Conservation (phyloP, 2,797 vertebrate genomes). For the Lophius americanus region DNA sequence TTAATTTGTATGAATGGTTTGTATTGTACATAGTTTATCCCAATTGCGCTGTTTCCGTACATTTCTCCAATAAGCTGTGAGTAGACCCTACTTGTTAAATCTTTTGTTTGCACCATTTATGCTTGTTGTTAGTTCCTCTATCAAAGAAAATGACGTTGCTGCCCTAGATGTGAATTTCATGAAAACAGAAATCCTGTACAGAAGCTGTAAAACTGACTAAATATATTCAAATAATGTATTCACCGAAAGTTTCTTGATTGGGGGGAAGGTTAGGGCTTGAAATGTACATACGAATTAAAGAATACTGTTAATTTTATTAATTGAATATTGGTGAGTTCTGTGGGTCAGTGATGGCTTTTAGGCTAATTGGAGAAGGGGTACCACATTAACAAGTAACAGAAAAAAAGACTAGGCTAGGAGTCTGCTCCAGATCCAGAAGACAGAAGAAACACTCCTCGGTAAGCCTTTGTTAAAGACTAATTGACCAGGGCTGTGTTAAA, state of each 20-base stretch:
- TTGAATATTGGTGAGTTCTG: constrained; percentile 78
- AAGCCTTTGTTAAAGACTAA: too few species aligned
- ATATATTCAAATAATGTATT: constrained; percentile 89
- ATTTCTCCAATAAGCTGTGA: constrained; percentile 89
- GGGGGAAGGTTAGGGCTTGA: constrained; percentile 79
- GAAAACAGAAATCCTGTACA: constrained; percentile 92
- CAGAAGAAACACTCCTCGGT: too few species aligned
- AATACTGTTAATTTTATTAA: constrained; percentile 87
- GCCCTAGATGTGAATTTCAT: constrained; percentile 94
- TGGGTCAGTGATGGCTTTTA: constrained; percentile 2
- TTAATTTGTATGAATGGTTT: constrained; percentile 99
- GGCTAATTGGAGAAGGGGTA: too few species aligned
- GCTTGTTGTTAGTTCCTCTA: constrained; percentile 95
- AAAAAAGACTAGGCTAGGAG: too few species aligned
- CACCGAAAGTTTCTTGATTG: constrained; percentile 92
- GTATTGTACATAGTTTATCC: constrained; percentile 98
- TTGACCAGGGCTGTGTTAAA: too few species aligned
- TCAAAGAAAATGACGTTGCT: constrained; percentile 90
- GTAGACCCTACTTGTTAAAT: constrained; percentile 30
- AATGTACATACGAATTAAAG: constrained; percentile 91
- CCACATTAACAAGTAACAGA: too few species aligned
- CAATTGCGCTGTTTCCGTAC: constrained; percentile 94
- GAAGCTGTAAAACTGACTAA: constrained; percentile 92
- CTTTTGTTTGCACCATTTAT: constrained; percentile 78
- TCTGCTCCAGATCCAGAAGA: too few species aligned